Percentiles rank a stretch among this genome's conserved stretches.
phyloP scores from a whole-genome alignment of 2,888 invertebrate genomes.

The Bhutanitis thaidina region DNA sequence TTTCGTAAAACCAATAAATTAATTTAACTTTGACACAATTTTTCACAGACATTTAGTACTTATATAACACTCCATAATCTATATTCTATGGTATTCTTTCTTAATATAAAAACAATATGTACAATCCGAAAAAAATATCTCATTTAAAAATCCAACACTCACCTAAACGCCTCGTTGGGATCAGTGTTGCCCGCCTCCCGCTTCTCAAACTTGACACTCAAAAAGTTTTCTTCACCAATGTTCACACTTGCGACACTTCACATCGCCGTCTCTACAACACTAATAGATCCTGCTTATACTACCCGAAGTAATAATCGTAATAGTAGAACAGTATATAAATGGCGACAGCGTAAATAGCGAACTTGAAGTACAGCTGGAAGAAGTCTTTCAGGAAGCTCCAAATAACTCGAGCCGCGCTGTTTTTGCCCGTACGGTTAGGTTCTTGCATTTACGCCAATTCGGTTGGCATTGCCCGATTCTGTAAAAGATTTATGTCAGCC shows the following conservation, averaged over 20 bases:
- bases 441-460: constrained; percentile 43
- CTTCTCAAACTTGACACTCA: not conserved
- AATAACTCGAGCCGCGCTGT: constrained; percentile 38
- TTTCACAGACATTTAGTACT: too few species aligned
- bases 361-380: constrained; percentile 59
- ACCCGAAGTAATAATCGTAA: constrained; percentile 66
- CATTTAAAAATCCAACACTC: constrained; percentile 8
- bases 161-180: constrained; percentile 8
- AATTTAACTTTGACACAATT: too few species aligned
- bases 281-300: constrained; percentile 24
- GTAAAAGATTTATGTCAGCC: constrained; percentile 1
- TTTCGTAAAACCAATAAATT: too few species aligned
- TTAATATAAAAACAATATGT: too few species aligned
- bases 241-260: constrained; percentile 41
- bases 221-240: constrained; percentile 14
- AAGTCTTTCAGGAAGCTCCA: constrained; percentile 54
- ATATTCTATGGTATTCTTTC: too few species aligned
- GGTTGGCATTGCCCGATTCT: constrained; percentile 11
- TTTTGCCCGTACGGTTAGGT: constrained; percentile 23
- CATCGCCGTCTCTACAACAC: constrained; percentile 43
- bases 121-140: too few species aligned
- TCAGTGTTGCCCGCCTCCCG: not conserved
- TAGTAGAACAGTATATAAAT: constrained; percentile 63
- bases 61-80: too few species aligned
- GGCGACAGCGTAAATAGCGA: constrained; percentile 57